Conservation (phyloP, 2,888 invertebrate genomes). For the Lampropteryx suffumata region DNA sequence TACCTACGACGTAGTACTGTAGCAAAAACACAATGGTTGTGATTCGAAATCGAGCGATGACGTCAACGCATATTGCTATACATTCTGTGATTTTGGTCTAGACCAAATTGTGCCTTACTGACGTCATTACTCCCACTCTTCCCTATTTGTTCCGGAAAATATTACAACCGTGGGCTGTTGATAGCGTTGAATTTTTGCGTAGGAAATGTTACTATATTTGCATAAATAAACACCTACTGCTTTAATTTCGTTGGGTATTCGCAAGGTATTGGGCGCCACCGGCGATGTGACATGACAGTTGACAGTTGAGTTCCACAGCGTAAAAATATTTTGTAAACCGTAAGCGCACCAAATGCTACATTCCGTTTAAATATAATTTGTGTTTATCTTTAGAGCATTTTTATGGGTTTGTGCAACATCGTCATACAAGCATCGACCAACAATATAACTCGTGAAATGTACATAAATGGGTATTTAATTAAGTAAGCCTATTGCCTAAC, state of each 20-base stretch:
- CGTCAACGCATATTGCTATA: slow-evolving; percentile 1
- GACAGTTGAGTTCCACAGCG: background rate
- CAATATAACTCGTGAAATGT: background rate
- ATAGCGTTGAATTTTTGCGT: background rate
- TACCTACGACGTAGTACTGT: no score
- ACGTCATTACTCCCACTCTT: slow-evolving; percentile 14
- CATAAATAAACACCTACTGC: no score
- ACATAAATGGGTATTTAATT: no score
- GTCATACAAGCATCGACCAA: slow-evolving; percentile 1
- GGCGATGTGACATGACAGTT: background rate
- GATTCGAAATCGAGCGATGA: background rate
- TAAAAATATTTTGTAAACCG: background rate
- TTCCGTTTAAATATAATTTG: background rate
- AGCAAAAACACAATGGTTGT: slow-evolving; percentile 2
- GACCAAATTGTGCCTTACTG: slow-evolving; percentile 15
- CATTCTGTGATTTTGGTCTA: slow-evolving; percentile 13
- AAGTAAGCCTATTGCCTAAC: no score
- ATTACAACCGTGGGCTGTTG: background rate
- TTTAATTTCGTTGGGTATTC: no score
- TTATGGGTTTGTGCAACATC: slow-evolving; percentile 1
- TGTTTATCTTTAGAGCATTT: background rate
- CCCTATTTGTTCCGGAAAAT: slow-evolving; percentile 3
- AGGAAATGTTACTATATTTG: background rate
- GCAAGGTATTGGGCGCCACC: no score
- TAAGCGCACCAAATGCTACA: background rate